These are phyloP conservation scores for Pollenia amentaria DNA, from an alignment of 2,888 invertebrate genomes.

Conservation along the genomic window DNA sequence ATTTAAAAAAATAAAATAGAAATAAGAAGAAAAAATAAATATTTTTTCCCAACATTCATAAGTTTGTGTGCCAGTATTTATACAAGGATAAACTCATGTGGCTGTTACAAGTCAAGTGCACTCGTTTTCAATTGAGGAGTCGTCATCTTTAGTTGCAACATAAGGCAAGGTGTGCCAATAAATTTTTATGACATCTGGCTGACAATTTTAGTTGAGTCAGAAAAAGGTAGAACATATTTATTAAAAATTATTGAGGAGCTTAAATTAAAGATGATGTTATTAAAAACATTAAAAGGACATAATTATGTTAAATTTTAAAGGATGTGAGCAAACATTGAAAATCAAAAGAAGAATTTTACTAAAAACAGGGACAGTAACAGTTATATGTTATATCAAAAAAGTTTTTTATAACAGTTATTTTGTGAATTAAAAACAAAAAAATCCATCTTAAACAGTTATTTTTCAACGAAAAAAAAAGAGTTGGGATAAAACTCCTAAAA, in stretches of 20 bases:
- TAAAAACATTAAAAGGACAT: neutral
- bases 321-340: too few species aligned
- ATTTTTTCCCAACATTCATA: slow-evolving; percentile 34
- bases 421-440: too few species aligned
- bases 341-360: too few species aligned
- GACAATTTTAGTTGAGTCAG: slow-evolving; percentile 6
- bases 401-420: too few species aligned
- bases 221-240: neutral
- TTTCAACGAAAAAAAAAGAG: too few species aligned
- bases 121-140: slow-evolving; percentile 25
- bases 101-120: slow-evolving; percentile 66
- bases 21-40: slow-evolving; percentile 10
- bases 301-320: too few species aligned
- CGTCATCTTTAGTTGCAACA: slow-evolving; percentile 45
- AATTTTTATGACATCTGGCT: slow-evolving; percentile 38
- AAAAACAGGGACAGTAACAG: too few species aligned
- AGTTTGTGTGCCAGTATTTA: slow-evolving; percentile 33
- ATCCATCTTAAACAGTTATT: too few species aligned
- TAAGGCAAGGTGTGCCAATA: slow-evolving; percentile 47
- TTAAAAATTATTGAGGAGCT: slow-evolving; percentile 7
- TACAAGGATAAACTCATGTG: slow-evolving; percentile 59
- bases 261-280: neutral
- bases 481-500: too few species aligned
- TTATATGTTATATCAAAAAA: too few species aligned
- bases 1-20: slow-evolving; percentile 10